Conservation (phyloP, 1,140 invertebrate species). For the Penaeus japonicus region DNA sequence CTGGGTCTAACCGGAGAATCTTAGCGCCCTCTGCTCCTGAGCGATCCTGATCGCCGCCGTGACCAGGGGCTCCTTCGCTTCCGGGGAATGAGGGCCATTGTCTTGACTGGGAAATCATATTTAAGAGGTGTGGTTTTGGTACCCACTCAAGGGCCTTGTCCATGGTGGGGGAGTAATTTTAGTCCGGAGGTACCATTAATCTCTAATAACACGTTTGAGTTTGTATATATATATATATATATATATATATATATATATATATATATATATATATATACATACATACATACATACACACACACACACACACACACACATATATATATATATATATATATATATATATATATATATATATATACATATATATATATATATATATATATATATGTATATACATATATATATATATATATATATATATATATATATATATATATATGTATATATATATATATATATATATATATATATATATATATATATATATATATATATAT, state of each 20-base stretch:
- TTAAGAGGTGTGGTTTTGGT: no score
- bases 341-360: neutral
- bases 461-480: slow-evolving; percentile 6
- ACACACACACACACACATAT: neutral
- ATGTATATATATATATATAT: slow-evolving; percentile 1
- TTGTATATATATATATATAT: neutral
- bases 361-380: neutral
- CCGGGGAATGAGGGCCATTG: no score
- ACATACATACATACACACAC: neutral
- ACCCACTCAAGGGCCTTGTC: no score
- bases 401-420: neutral
- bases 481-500: slow-evolving; percentile 6
- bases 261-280: neutral
- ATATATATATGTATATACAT: neutral
- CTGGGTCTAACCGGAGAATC: no score
- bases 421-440: neutral
- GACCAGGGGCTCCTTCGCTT: no score
- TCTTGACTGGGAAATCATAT: no score
- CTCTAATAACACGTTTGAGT: neutral
- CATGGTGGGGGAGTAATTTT: no score
- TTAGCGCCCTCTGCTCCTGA: no score
- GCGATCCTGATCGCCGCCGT: no score
- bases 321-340: neutral
- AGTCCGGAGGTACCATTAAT: no score
- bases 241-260: neutral